Conservation (phyloP, 1,140 invertebrate genomes). For the Drosophila ercepeae region DNA sequence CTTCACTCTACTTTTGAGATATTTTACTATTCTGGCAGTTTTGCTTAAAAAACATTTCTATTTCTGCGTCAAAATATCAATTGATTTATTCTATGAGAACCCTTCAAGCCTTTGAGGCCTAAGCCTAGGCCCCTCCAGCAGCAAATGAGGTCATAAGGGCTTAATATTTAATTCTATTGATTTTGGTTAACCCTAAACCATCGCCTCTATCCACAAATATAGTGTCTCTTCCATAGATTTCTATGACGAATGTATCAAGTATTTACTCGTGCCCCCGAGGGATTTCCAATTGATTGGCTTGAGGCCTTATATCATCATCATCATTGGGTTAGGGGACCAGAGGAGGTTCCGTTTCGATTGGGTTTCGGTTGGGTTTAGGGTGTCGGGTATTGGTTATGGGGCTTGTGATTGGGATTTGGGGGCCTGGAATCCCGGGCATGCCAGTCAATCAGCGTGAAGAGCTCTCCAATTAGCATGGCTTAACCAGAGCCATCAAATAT, state of each 20-base stretch:
- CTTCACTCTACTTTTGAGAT: too few relatives aligned
- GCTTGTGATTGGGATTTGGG: neutral
- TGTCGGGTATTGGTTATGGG: neutral
- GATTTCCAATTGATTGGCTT: constrained; percentile 37
- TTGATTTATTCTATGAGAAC: neutral
- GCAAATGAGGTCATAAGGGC: constrained; percentile 1
- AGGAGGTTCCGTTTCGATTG: constrained; percentile 23
- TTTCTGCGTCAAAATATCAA: too few relatives aligned
- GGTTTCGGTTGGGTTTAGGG: constrained; percentile 19
- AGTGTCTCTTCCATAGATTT: neutral
- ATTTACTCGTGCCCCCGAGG: constrained; percentile 16
- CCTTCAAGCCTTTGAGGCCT: neutral
- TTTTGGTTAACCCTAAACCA: neutral
- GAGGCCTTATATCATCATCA: constrained; percentile 21
- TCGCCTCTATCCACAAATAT: neutral
- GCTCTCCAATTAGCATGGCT: constrained; percentile 43
- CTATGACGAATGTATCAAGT: constrained; percentile 16
- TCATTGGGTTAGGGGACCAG: constrained; percentile 5
- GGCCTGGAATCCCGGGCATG: neutral
- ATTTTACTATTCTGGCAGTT: too few relatives aligned
- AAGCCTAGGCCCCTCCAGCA: too few relatives aligned
- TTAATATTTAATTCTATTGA: neutral
- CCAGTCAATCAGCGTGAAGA: constrained; percentile 40
- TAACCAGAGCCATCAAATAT: constrained; percentile 31
- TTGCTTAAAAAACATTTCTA: too few relatives aligned